Evolutionary conservation across 2,113 vertebrate species (phyloP), one percentile per base, ranked within the genome.

Genomic region (Lepidothrix coronata): DNA sequence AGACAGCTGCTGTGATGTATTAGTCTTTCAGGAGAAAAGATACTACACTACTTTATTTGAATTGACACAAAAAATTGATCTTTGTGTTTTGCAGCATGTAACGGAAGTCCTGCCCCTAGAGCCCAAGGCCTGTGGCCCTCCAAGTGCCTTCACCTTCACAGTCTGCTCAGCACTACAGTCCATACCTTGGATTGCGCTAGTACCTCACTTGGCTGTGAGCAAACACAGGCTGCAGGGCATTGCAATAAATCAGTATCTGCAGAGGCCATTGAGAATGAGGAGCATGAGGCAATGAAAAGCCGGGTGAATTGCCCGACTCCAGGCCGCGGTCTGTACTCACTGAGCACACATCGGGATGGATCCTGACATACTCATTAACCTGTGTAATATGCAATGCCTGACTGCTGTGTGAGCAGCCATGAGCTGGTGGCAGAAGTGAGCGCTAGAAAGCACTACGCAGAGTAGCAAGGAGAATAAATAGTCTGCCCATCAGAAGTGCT

Each of bases 101-200:
- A n/a, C 30, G 24, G 27, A 57, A 74, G 24, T 51, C 33, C 59
- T 77, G 51, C 24, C 28, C 35, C 51, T 17, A 22, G 28, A 66
- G 55, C 43, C 61, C 0, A 0, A 43, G 28, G 41, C 39, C n/a
- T 4, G 31, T 30, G 59, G 61, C 52, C 5, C 63, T 83, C 24
- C 12, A 12, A 75, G 33, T 39, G 31, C 46, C 71, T 24, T 14
- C 22, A 70, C 41, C 62, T 79, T 24, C 49, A 22, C 28, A 16
- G 22, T 14, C n/a, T 74, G 80, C 77, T 49, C 39, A 41, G 68
- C 59, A 21, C 76, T 46, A 1, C 54, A 14, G 16, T 6, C 33
- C 1, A 0, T 30, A 11, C 55, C 37, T n/a, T 3, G 12, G 43
- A 35, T 63, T 27, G 4, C 2, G 1, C 25, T 1, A 5, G 11